Base-by-base conservation (phyloP, 2,797 vertebrate genomes). In the Schizothorax lantsangensis region DNA sequence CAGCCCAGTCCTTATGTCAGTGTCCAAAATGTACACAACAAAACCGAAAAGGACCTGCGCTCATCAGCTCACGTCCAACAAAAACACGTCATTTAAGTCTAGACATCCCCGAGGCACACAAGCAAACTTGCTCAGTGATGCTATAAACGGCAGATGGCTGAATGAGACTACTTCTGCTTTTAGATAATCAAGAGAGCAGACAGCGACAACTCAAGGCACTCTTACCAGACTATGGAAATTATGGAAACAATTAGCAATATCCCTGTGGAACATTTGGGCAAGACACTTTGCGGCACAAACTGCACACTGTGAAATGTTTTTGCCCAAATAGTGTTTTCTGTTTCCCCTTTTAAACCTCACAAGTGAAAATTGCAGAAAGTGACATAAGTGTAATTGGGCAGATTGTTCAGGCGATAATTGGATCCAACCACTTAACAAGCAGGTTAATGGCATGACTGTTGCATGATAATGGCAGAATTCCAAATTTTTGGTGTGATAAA, bases 161-260 rank as follows among this genome's bases (percentile, higher is more conserved):
- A 47, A 84, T 52, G 71, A 64, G 47, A 75, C 75, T 52, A 30
- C 26, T 17, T 17, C 38, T 71, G 30, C 81, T 72, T 84, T 86
- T 43, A n/a, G 68, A 86, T 71, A 57, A 90, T 86, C 77, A 82
- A 79, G 85, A 86, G 30, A 59, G 80, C 71, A 33, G 30, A 77
- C 15, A n/a, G 36, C 1, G 2, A 57, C 47, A 38, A 59, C 7
- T 84, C 30, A 79, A 79, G 74, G 43, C 72, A 5, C 72, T 47
- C 19, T 84, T 73, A 68, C 45, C 77, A 71, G 71, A 78, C 81
- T 38, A 62, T 49, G 11, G 21, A 66, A 79, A 17, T 69, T 49
- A 68, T 74, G 7, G 19, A 72, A 62, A 47, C 82, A 85, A 87
- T 85, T 87, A 87, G 59, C 15, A 6, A 3, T 9, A 9, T 88